Conservation (phyloP, 2,888 invertebrate genomes). For the Syrphus vitripennis region DNA sequence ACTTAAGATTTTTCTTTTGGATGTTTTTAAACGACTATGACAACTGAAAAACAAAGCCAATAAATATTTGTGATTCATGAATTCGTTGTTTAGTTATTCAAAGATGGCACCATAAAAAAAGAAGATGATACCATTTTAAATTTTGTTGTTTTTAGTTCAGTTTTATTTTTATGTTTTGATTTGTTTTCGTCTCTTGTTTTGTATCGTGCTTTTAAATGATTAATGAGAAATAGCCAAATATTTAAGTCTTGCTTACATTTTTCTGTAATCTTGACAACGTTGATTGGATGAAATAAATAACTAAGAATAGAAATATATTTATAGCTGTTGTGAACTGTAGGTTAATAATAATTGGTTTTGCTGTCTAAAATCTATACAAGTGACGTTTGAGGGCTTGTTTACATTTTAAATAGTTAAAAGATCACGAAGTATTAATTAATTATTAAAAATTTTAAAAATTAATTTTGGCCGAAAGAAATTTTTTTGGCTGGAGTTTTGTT, state of each 20-base stretch:
- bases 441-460: too few species aligned
- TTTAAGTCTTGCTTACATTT: not conserved
- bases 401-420: too few species aligned
- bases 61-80: not conserved
- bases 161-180: not conserved
- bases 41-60: not conserved
- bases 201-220: not conserved
- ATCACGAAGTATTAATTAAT: too few species aligned
- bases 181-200: not conserved
- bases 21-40: not conserved
- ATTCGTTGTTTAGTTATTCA: not conserved
- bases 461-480: too few species aligned
- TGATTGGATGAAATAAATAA: not conserved
- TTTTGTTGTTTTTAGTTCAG: not conserved
- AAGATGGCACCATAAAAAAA: not conserved
- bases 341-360: too few species aligned
- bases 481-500: too few species aligned
- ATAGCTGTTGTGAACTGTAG: too few species aligned
- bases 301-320: too few species aligned
- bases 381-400: too few species aligned
- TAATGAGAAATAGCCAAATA: not conserved
- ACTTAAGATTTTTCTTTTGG: not conserved
- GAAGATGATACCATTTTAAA: not conserved
- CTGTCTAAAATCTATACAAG: too few species aligned
- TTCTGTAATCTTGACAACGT: not conserved